Conservation (phyloP, 2,113 vertebrate genomes). For the Gnathonemus longibarbis region DNA sequence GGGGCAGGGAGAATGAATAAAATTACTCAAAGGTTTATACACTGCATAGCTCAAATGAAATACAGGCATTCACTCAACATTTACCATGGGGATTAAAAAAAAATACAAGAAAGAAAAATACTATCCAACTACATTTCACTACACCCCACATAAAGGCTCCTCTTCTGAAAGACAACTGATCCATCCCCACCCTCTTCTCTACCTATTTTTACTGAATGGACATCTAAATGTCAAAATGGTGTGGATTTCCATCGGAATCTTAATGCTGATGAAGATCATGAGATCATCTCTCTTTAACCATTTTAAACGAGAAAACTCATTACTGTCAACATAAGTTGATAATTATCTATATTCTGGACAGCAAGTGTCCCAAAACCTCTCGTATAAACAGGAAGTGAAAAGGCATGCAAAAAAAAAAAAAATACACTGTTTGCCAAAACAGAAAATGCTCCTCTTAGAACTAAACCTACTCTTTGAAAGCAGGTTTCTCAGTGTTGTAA, state of each 20-base stretch:
- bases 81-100: neutral
- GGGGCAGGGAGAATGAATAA: neutral
- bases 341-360: neutral
- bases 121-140: neutral
- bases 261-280: neutral
- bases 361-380: neutral
- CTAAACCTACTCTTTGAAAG: neutral
- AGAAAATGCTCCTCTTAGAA: neutral
- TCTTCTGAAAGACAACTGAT: neutral
- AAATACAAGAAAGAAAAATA: neutral
- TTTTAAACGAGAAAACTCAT: neutral
- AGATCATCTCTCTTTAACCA: neutral
- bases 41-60: neutral
- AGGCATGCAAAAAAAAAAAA: neutral
- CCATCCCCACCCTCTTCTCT: neutral
- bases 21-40: neutral
- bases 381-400: neutral
- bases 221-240: neutral
- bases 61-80: neutral
- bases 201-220: neutral
- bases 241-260: neutral
- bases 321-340: neutral
- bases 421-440: neutral
- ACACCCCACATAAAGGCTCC: neutral
- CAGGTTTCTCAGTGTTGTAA: neutral